A percentile compares a stretch with the other conserved stretches of the same genome.
These are phyloP conservation scores for Drosophila rellima DNA, from an alignment of 2,888 invertebrate species.

Conservation along the genomic window DNA sequence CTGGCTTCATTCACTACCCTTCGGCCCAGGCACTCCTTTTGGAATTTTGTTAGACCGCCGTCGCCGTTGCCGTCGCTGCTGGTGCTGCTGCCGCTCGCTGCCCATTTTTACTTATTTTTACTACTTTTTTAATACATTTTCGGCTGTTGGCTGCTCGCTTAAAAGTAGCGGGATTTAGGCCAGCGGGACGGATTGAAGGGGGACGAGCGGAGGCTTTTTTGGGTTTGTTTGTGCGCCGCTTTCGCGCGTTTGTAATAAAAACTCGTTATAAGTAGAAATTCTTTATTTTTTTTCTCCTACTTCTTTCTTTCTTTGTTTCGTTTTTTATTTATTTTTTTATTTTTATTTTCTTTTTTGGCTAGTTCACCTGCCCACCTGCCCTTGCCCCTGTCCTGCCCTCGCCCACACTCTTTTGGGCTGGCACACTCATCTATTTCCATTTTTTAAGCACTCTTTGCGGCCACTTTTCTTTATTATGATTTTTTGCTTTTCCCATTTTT, in stretches of 20 bases:
- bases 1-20: conserved; percentile 12
- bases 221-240: conserved; percentile 66
- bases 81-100: conserved; percentile 4
- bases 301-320: conserved; percentile 29
- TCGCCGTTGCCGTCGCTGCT: conserved; percentile 1
- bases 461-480: conserved; percentile 81
- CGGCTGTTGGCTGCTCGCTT: conserved; percentile 46
- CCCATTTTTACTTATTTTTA: conserved; percentile 66
- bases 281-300: conserved; percentile 57
- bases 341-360: conserved; percentile 36
- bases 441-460: conserved; percentile 81
- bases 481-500: conserved; percentile 25
- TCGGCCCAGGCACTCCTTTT: conserved; percentile 57
- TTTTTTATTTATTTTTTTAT: conserved; percentile 3
- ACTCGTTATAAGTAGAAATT: conserved; percentile 83
- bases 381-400: neutral
- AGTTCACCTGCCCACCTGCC: conserved; percentile 48
- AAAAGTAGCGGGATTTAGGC: conserved; percentile 26
- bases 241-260: conserved; percentile 81
- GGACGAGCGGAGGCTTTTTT: conserved; percentile 20
- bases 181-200: neutral
- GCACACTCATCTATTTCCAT: conserved; percentile 77
- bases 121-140: conserved; percentile 78
- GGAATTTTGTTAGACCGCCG: conserved; percentile 62
- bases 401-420: conserved; percentile 13